Percentiles rank a stretch among this genome's conserved stretches.
These are phyloP conservation scores for Lithobates pipiens DNA, from an alignment of 2,797 vertebrate species.

Conservation along the genomic window DNA sequence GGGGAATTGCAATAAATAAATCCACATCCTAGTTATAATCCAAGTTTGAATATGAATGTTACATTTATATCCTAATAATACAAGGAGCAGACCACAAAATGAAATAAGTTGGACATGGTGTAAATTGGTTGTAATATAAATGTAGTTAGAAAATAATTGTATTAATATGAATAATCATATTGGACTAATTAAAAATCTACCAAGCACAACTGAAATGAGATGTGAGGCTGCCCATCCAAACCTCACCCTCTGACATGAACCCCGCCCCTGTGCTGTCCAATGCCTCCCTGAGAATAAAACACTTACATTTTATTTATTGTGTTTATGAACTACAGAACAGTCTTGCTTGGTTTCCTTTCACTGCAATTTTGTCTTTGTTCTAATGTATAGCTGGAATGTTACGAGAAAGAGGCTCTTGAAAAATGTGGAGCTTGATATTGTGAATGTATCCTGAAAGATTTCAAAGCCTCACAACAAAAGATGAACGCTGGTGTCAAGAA, in stretches of 20 bases:
- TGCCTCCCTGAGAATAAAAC: neutral
- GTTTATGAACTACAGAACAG: neutral
- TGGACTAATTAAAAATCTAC: too few species aligned
- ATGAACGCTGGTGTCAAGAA: neutral
- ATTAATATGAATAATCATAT: too few species aligned
- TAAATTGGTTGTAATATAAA: too few species aligned
- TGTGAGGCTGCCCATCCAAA: neutral
- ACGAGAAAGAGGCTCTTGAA: slow-evolving; percentile 1
- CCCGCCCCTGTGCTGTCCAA: neutral
- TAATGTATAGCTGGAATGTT: neutral
- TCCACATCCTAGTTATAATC: too few species aligned
- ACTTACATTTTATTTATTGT: neutral
- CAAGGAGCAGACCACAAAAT: too few species aligned
- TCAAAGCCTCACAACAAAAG: neutral
- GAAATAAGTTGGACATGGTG: too few species aligned
- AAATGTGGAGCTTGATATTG: neutral
- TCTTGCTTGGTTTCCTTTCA: neutral
- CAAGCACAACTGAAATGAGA: too few species aligned
- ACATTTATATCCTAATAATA: too few species aligned
- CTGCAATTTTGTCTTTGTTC: neutral
- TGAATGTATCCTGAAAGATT: neutral
- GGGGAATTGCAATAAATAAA: too few species aligned
- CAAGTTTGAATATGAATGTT: too few species aligned
- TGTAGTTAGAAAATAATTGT: too few species aligned
- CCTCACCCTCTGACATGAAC: neutral